phyloP scores from a whole-genome alignment of 2,797 vertebrate species.

The Sylvilagus floridanus region DNA sequence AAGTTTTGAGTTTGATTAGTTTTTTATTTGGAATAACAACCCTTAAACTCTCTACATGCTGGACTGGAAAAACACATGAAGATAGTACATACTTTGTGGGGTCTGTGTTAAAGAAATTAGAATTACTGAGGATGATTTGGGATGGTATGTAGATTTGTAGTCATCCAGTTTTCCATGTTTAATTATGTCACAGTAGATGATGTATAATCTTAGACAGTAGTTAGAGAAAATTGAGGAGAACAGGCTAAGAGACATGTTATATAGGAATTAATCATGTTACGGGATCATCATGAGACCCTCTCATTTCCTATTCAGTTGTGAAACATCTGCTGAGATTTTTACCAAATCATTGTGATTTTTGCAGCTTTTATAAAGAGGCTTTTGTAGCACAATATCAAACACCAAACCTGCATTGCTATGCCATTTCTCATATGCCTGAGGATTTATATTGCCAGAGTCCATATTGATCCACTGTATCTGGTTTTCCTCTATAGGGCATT shows the following conservation, averaged over 20 bases:
- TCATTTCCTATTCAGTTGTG: constrained; percentile 42
- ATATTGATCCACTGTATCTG: constrained; percentile 74
- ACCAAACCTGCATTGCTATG: neutral
- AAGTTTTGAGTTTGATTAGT: neutral
- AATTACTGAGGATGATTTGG: neutral
- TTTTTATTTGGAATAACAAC: neutral
- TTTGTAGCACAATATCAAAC: constrained; percentile 23
- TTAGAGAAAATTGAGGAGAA: neutral
- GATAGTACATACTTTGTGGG: neutral
- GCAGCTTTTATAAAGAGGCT: constrained; percentile 2
- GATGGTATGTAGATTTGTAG: neutral
- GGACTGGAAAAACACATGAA: neutral
- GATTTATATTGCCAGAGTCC: constrained; percentile 58
- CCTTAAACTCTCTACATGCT: neutral
- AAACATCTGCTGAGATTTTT: constrained; percentile 56
- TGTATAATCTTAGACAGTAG: neutral
- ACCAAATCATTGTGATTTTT: neutral
- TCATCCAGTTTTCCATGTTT: neutral
- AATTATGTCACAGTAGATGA: neutral
- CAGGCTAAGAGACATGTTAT: neutral
- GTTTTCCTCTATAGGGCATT: constrained; percentile 64
- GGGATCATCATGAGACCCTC: neutral
- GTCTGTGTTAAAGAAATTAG: neutral
- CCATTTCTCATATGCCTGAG: constrained; percentile 58
- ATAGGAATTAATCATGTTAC: constrained; percentile 47